These are phyloP conservation scores for Amphimallon solstitiale DNA, from an alignment of 2,888 invertebrate genomes.

Conservation along the genomic window DNA sequence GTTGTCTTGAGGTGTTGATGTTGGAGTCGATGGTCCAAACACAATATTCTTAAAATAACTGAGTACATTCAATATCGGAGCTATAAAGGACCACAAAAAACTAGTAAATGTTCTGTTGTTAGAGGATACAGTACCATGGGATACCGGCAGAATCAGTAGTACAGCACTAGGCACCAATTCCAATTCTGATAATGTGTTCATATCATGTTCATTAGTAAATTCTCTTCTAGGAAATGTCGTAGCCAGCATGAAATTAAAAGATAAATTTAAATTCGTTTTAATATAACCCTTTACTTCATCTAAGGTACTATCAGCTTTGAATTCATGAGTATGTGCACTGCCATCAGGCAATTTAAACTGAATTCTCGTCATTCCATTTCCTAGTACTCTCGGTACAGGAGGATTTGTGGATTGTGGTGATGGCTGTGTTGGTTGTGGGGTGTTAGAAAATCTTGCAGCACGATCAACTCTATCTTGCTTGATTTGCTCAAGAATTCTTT, in stretches of 20 bases:
- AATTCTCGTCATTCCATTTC: slow-evolving; percentile 71
- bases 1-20: slow-evolving; percentile 53
- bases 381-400: slow-evolving; percentile 38
- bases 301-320: slow-evolving; percentile 74
- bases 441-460: slow-evolving; percentile 62
- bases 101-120: slow-evolving; percentile 63
- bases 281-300: slow-evolving; percentile 65
- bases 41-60: slow-evolving; percentile 65
- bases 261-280: slow-evolving; percentile 56
- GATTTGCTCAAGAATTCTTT: slow-evolving; percentile 84
- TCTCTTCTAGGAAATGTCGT: slow-evolving; percentile 81
- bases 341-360: slow-evolving; percentile 91
- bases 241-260: slow-evolving; percentile 74
- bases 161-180: slow-evolving; percentile 81
- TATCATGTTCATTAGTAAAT: slow-evolving; percentile 67
- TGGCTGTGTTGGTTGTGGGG: slow-evolving; percentile 50
- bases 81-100: slow-evolving; percentile 69
- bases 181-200: slow-evolving; percentile 71
- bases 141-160: slow-evolving; percentile 75
- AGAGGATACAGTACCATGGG: slow-evolving; percentile 58
- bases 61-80: slow-evolving; percentile 70
- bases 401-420: slow-evolving; percentile 44
- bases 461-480: slow-evolving; percentile 84
- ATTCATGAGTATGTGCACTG: slow-evolving; percentile 76
- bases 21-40: slow-evolving; percentile 51